A percentile compares a stretch with the other conserved stretches of the same genome.
phyloP scores from a whole-genome alignment of 2,888 invertebrate genomes.

The Hedya salicella region DNA sequence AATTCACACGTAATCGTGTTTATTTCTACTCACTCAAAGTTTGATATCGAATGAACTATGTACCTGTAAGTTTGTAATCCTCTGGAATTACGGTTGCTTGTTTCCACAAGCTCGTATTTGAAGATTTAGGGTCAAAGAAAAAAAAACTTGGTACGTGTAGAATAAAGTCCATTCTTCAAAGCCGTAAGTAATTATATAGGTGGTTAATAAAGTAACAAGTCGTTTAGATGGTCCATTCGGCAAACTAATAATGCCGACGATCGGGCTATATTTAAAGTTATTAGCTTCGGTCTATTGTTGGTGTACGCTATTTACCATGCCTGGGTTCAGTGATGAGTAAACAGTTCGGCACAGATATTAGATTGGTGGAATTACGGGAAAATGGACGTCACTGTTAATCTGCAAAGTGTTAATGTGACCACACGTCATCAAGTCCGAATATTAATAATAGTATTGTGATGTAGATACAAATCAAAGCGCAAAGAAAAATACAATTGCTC shows the following conservation, averaged over 20 bases:
- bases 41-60: neutral
- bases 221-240: constrained; percentile 19
- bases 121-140: neutral
- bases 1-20: neutral
- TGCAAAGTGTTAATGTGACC: no score
- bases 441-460: no score
- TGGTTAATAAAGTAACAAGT: constrained; percentile 17
- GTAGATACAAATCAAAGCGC: no score
- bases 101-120: constrained; percentile 7
- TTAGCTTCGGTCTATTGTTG: constrained; percentile 17
- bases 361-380: neutral
- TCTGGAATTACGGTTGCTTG: constrained; percentile 1
- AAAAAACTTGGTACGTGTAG: neutral
- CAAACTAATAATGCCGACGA: constrained; percentile 11
- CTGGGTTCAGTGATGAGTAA: constrained; percentile 8
- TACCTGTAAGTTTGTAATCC: neutral
- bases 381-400: no score
- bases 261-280: constrained; percentile 25
- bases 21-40: neutral
- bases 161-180: neutral
- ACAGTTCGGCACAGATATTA: no score
- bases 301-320: neutral
- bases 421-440: no score
- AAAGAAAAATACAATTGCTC: no score
- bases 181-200: neutral